These are phyloP conservation scores for Synanthedon tipuliformis DNA, from an alignment of 2,888 invertebrate species.

Conservation along the genomic window DNA sequence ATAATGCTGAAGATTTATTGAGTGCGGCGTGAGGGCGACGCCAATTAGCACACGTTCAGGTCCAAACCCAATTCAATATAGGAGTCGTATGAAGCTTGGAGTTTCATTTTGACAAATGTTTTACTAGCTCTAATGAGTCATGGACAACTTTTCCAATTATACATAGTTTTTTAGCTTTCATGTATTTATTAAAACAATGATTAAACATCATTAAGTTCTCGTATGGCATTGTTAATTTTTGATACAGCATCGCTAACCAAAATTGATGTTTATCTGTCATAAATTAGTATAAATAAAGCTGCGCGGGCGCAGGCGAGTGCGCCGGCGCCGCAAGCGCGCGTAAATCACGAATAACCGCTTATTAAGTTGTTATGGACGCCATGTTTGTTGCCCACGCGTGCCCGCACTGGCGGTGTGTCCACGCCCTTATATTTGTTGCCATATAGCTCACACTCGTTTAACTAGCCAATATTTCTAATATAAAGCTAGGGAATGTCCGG, in stretches of 20 bases:
- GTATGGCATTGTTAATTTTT: constrained; percentile 17
- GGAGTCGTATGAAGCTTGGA: constrained; percentile 3
- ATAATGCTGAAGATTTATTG: constrained; percentile 57
- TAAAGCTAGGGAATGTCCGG: constrained; percentile 7
- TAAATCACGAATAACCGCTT: constrained; percentile 66
- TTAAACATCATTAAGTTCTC: not conserved
- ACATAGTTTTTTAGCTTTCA: not conserved
- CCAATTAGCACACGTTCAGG: constrained; percentile 53
- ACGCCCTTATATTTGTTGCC: constrained; percentile 56
- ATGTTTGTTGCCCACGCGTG: constrained; percentile 60
- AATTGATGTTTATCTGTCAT: constrained; percentile 61
- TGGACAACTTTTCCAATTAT: constrained; percentile 1
- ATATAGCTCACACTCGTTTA: constrained; percentile 19
- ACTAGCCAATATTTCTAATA: not conserved
- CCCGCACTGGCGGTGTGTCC: constrained; percentile 35
- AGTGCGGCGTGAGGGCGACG: constrained; percentile 24
- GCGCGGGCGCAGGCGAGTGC: constrained; percentile 36
- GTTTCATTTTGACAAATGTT: constrained; percentile 25
- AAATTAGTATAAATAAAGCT: constrained; percentile 62
- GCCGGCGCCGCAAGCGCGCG: constrained; percentile 65
- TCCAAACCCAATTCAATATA: constrained; percentile 33
- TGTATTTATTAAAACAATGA: too few relatives aligned
- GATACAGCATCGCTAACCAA: constrained; percentile 26
- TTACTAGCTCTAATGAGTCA: constrained; percentile 34
- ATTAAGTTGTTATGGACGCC: constrained; percentile 66